phyloP scores from a whole-genome alignment of 2,888 invertebrate genomes.

The Rhimphoctona megacephalus region DNA sequence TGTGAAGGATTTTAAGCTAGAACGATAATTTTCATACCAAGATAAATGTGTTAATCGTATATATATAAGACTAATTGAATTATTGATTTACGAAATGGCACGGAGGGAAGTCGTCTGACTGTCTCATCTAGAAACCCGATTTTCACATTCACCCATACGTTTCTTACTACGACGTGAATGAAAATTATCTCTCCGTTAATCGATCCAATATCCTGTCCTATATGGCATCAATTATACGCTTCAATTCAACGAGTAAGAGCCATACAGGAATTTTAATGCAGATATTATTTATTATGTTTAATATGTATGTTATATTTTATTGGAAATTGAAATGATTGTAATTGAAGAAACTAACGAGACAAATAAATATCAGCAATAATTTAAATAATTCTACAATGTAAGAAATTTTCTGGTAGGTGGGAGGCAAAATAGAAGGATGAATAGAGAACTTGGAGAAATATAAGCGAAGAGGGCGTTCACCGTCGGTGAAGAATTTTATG shows the following conservation, averaged over 20 bases:
- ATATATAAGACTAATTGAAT: conserved; percentile 30
- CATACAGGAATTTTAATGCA: background rate
- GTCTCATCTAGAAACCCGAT: conserved; percentile 21
- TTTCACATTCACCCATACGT: conserved; percentile 9
- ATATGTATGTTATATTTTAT: background rate
- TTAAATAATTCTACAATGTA: background rate
- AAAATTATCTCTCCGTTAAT: conserved; percentile 15
- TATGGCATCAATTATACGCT: conserved; percentile 44
- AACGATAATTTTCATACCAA: background rate
- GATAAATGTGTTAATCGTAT: conserved; percentile 7
- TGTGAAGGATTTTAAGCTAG: background rate
- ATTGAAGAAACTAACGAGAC: background rate
- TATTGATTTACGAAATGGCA: conserved; percentile 10
- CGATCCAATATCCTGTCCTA: conserved; percentile 30
- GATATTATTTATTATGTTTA: background rate
- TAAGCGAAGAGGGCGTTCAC: conserved; percentile 30
- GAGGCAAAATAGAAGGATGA: background rate
- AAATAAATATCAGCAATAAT: conserved; percentile 54
- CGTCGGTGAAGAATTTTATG: conserved; percentile 22
- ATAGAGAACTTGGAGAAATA: conserved; percentile 42
- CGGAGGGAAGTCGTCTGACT: conserved; percentile 1
- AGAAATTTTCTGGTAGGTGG: background rate
- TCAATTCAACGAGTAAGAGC: conserved; percentile 39
- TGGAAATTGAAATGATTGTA: background rate
- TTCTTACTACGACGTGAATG: conserved; percentile 30